Conservation (phyloP, 1,140 invertebrate species). For the Cherax quadricarinatus region DNA sequence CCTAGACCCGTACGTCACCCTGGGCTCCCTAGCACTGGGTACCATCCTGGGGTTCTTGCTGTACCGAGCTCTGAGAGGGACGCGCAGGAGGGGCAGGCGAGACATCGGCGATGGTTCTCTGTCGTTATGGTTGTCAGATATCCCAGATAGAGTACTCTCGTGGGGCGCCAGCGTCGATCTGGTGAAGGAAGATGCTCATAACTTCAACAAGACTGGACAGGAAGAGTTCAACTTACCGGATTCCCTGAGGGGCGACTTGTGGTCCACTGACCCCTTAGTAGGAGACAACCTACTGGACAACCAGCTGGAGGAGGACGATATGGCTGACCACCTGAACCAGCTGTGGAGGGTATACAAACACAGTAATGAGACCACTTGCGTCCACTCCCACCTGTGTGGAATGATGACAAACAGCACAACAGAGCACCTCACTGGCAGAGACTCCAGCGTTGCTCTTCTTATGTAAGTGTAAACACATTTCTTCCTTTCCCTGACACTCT, state of each 20-base stretch:
- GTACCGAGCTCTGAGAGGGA: conserved; percentile 28
- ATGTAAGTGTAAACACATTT: conserved; percentile 29
- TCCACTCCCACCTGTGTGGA: conserved; percentile 38
- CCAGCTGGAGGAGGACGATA: conserved; percentile 43
- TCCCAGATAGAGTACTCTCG: neutral
- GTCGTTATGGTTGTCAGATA: conserved; percentile 50
- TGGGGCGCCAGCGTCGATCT: neutral
- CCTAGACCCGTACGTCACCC: conserved; percentile 38
- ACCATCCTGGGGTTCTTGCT: conserved; percentile 57
- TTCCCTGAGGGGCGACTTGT: conserved; percentile 36
- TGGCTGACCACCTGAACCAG: conserved; percentile 54
- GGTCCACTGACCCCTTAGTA: conserved; percentile 49
- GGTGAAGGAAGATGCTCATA: neutral
- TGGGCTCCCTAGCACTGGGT: conserved; percentile 58
- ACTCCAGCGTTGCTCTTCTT: conserved; percentile 36
- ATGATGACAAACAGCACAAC: conserved; percentile 15
- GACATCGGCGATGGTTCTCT: conserved; percentile 56
- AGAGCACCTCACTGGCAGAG: neutral
- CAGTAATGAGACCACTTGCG: conserved; percentile 39
- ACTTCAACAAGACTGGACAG: neutral
- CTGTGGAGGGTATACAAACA: conserved; percentile 49
- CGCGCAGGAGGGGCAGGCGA: conserved; percentile 32
- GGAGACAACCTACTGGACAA: conserved; percentile 9
- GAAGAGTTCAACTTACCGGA: conserved; percentile 24
- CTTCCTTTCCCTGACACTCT: neutral